Percentiles rank a stretch among this genome's conserved stretches.
Evolutionary conservation across 2,888 invertebrate genomes (phyloP).

Genomic region (Lamproptera curius): DNA sequence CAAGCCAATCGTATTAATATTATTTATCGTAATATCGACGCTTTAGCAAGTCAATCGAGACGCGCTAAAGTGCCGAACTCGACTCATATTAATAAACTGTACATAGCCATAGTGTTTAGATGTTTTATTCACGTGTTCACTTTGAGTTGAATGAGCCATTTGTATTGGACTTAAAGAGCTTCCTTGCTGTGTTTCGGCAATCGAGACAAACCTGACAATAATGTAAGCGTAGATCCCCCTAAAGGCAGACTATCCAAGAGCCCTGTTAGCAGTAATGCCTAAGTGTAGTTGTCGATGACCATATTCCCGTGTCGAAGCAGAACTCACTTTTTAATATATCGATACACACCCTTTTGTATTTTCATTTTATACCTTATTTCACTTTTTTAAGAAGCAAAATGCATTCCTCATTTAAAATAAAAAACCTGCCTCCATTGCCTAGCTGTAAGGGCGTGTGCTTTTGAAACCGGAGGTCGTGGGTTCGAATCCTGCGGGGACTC

Average conservation of each 20-base stretch:
- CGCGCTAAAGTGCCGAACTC: neutral
- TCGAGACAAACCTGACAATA: neutral
- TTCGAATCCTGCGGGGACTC: no score
- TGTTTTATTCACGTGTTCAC: neutral
- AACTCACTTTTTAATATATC: constrained; percentile 8
- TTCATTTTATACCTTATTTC: constrained; percentile 19
- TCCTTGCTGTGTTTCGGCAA: neutral
- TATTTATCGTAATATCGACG: no score
- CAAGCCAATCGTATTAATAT: no score
- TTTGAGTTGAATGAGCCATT: neutral
- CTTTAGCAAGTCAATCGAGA: no score
- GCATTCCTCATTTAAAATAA: no score
- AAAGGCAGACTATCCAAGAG: neutral
- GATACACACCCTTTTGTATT: constrained; percentile 3
- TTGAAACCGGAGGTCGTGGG: no score
- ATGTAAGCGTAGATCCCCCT: neutral
- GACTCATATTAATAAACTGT: constrained; percentile 1
- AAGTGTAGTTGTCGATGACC: neutral
- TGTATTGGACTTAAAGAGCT: neutral
- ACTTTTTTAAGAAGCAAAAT: no score
- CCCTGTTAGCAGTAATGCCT: neutral
- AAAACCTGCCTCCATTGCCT: no score
- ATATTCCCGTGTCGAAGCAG: constrained; percentile 7
- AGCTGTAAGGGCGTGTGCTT: no score
- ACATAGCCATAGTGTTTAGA: constrained; percentile 2